A percentile compares a stretch with the other conserved stretches of the same genome.
Conservation (phyloP, 2,797 vertebrate genomes). For the Scolopax bukidnonensis region DNA sequence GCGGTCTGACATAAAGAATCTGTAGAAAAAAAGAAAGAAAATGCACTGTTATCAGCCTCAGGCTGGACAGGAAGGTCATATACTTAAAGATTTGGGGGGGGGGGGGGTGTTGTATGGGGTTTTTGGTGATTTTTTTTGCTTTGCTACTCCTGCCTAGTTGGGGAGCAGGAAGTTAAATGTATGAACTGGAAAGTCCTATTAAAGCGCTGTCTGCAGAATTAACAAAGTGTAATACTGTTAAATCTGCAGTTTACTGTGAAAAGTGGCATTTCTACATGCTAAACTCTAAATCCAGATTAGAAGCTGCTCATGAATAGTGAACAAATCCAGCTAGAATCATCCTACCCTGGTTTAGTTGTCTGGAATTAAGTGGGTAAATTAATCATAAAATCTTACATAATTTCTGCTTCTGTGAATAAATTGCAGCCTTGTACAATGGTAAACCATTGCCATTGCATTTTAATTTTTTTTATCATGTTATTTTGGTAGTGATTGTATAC, state of each 20-base stretch:
- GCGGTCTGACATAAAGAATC: background rate
- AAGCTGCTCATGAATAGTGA: constrained; percentile 13
- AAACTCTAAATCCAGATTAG: constrained; percentile 64
- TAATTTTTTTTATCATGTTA: background rate
- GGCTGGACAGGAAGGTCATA: background rate
- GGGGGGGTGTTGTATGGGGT: background rate
- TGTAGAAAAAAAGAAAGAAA: background rate
- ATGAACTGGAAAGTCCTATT: background rate
- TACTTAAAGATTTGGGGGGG: background rate
- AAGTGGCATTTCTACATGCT: constrained; percentile 10
- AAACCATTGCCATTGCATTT: background rate
- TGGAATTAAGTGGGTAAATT: background rate
- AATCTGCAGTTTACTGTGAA: constrained; percentile 46
- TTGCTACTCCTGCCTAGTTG: background rate
- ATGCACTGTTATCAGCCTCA: background rate
- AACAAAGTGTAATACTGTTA: constrained; percentile 48
- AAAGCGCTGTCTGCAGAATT: constrained; percentile 38
- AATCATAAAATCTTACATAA: background rate
- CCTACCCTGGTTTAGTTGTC: background rate
- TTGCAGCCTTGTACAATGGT: background rate
- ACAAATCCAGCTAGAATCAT: constrained; percentile 13
- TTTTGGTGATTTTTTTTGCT: background rate
- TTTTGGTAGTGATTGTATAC: background rate
- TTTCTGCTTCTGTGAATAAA: background rate
- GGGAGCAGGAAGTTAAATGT: background rate